Evolutionary conservation across 2,888 invertebrate genomes (phyloP).

Genomic region (Pardosa pseudoannulata): DNA sequence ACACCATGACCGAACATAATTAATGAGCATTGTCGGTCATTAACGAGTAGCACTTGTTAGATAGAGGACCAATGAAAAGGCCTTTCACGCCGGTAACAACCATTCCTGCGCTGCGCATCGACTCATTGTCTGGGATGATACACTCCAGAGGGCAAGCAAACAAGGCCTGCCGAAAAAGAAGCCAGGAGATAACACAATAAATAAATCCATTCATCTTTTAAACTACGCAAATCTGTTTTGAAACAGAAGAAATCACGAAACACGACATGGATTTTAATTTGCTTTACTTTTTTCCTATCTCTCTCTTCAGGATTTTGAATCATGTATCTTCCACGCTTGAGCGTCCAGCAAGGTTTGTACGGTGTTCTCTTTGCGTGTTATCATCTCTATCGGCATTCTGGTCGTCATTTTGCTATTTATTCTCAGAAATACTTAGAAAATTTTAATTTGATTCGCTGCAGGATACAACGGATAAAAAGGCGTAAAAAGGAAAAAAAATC

Average conservation of each 20-base stretch:
- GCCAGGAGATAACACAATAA: constrained; percentile 55
- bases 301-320: constrained; percentile 51
- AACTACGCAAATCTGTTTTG: constrained; percentile 67
- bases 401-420: background rate
- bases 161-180: constrained; percentile 22
- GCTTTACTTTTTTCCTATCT: constrained; percentile 27
- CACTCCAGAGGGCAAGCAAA: constrained; percentile 64
- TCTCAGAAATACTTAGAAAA: constrained; percentile 20
- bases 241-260: constrained; percentile 70
- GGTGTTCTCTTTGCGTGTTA: background rate
- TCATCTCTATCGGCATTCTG: constrained; percentile 27
- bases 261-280: constrained; percentile 66
- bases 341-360: constrained; percentile 28
- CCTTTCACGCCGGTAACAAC: constrained; percentile 40
- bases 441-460: constrained; percentile 16
- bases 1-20: constrained; percentile 68
- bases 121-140: constrained; percentile 60
- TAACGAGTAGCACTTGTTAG: constrained; percentile 66
- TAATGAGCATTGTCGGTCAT: constrained; percentile 68
- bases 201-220: constrained; percentile 67
- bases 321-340: constrained; percentile 63
- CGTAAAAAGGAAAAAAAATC: background rate
- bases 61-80: constrained; percentile 51
- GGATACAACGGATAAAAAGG: constrained; percentile 2
- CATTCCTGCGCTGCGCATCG: constrained; percentile 31